Evolutionary conservation across 1,140 invertebrate species (phyloP).

Genomic region (Glossosoma conforme): DNA sequence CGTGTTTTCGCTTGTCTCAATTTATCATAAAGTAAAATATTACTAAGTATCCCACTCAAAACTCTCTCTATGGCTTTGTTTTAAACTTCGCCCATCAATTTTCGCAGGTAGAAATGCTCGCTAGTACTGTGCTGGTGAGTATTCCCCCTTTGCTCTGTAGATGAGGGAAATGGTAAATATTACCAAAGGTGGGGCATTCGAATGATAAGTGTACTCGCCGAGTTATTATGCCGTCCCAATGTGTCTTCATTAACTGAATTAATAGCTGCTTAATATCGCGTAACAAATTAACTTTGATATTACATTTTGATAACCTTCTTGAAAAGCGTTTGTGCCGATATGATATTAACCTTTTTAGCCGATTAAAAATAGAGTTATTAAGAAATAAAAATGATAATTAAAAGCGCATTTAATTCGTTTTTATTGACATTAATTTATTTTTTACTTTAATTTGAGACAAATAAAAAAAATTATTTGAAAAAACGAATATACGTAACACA

Average conservation of each 20-base stretch:
- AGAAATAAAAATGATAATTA: too few species aligned
- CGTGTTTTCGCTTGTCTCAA: conserved; percentile 31
- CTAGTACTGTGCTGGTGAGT: conserved; percentile 7
- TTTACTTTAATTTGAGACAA: too few species aligned
- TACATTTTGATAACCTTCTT: background rate
- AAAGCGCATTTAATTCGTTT: too few species aligned
- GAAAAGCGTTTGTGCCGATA: background rate
- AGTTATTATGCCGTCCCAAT: conserved; percentile 4
- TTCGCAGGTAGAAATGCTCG: conserved; percentile 8
- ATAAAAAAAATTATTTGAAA: too few species aligned
- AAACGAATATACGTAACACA: too few species aligned
- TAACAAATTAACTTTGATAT: background rate
- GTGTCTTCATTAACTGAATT: conserved; percentile 11
- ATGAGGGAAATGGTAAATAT: conserved; percentile 11
- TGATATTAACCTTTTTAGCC: background rate
- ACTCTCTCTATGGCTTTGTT: conserved; percentile 25
- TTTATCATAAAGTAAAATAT: conserved; percentile 33
- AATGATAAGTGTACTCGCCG: conserved; percentile 8
- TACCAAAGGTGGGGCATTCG: conserved; percentile 7
- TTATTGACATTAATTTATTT: too few species aligned
- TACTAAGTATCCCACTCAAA: conserved; percentile 28
- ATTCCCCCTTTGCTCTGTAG: conserved; percentile 9
- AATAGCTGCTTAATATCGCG: background rate
- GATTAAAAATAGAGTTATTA: too few species aligned
- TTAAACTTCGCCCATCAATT: conserved; percentile 31